Percentiles rank a stretch among this genome's conserved stretches.
Evolutionary conservation across 1,140 invertebrate species (phyloP).

Genomic region (Hermatobates lingyangjiaoensis): DNA sequence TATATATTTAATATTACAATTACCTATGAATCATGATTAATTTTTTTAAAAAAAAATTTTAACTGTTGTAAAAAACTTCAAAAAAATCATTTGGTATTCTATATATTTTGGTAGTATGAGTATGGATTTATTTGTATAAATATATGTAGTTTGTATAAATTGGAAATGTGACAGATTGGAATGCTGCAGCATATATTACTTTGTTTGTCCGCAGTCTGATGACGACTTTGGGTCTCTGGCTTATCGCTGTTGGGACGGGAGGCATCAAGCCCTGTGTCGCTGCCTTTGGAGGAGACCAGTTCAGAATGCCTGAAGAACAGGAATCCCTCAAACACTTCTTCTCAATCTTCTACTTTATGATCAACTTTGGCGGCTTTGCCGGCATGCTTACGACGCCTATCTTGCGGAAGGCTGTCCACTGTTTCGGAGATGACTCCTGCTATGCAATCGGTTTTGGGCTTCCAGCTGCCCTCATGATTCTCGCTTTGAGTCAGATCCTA

Average conservation of each 20-base stretch:
- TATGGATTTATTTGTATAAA: no score
- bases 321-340: constrained; percentile 44
- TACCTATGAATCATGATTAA: no score
- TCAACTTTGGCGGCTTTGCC: constrained; percentile 54
- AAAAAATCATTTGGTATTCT: no score
- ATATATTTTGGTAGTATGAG: no score
- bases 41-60: no score
- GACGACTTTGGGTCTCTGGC: constrained; percentile 27
- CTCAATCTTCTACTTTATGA: constrained; percentile 61
- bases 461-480: constrained; percentile 43
- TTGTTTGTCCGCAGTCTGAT: background rate
- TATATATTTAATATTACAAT: no score
- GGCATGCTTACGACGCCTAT: constrained; percentile 56
- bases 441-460: constrained; percentile 62
- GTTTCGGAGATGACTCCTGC: constrained; percentile 50
- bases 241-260: constrained; percentile 50
- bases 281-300: constrained; percentile 62
- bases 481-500: constrained; percentile 37
- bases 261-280: constrained; percentile 63
- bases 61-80: no score
- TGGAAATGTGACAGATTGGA: no score
- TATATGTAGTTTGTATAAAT: no score
- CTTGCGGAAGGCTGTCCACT: constrained; percentile 43
- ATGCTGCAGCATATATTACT: no score
- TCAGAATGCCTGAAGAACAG: constrained; percentile 36